Percentiles rank a stretch among this genome's conserved stretches.
These are phyloP conservation scores for Ectemnius lituratus DNA, from an alignment of 2,888 invertebrate genomes.

Conservation along the genomic window DNA sequence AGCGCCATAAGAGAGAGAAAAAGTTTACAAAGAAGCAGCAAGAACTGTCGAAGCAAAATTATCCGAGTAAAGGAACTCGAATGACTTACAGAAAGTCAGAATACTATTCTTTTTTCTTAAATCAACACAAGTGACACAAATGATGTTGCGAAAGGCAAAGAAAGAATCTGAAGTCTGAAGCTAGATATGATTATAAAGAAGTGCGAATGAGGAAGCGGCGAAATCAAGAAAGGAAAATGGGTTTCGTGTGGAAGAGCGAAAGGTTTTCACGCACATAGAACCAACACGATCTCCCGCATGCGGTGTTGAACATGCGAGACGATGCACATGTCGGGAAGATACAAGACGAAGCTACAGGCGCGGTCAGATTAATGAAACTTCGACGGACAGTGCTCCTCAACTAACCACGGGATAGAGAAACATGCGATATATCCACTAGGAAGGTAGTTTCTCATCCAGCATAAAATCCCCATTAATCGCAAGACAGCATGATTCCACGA, in stretches of 20 bases:
- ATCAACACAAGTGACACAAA: too few relatives aligned
- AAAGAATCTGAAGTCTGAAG: too few relatives aligned
- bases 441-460: conserved; percentile 19
- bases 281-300: conserved; percentile 11
- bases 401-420: conserved; percentile 6
- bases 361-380: conserved; percentile 74
- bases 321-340: conserved; percentile 53
- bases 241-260: neutral
- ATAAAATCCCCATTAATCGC: conserved; percentile 47
- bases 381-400: conserved; percentile 64
- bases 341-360: conserved; percentile 67
- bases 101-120: too few relatives aligned
- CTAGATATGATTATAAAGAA: too few relatives aligned
- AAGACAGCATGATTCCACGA: conserved; percentile 43
- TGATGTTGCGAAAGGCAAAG: too few relatives aligned
- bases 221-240: neutral
- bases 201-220: too few relatives aligned
- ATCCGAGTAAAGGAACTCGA: too few relatives aligned
- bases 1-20: neutral
- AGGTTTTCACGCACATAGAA: too few relatives aligned
- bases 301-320: conserved; percentile 46
- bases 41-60: neutral
- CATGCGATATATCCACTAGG: conserved; percentile 2
- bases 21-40: neutral
- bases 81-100: too few relatives aligned